A percentile compares a stretch with the other conserved stretches of the same genome.
These are phyloP conservation scores for Peromyscus nudipes DNA, from an alignment of 2,797 vertebrate species.

Conservation along the genomic window DNA sequence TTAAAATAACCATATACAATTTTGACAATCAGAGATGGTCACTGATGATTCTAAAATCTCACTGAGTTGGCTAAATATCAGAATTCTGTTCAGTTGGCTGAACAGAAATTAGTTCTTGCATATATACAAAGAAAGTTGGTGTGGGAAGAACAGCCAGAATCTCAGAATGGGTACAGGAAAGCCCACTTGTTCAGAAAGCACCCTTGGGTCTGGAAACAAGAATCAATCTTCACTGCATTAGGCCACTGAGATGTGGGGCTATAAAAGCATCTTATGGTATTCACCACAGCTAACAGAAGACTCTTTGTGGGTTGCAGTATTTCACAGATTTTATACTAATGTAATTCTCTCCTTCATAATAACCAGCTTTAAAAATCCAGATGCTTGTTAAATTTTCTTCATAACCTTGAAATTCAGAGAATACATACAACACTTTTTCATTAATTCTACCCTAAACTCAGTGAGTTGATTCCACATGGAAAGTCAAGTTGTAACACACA, in stretches of 20 bases:
- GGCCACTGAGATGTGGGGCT: background rate
- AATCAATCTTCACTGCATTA: background rate
- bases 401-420: slow-evolving; percentile 1
- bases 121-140: background rate
- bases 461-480: background rate
- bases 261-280: background rate
- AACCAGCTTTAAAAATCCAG: slow-evolving; percentile 7
- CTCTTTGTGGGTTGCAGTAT: background rate
- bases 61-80: background rate
- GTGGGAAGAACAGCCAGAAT: background rate
- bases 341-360: background rate
- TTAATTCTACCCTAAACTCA: background rate
- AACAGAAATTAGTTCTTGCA: background rate
- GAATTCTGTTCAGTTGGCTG: too few species aligned
- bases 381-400: background rate
- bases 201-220: background rate
- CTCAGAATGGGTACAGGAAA: slow-evolving; percentile 1
- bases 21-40: background rate
- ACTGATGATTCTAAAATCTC: background rate
- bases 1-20: background rate
- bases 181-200: background rate
- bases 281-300: slow-evolving; percentile 2
- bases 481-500: background rate
- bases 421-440: background rate
- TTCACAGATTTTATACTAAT: slow-evolving; percentile 39